Percentiles rank a stretch among this genome's conserved stretches.
These are phyloP conservation scores for Chamaedrilus cognettii DNA, from an alignment of 2,888 invertebrate genomes.

Conservation along the genomic window DNA sequence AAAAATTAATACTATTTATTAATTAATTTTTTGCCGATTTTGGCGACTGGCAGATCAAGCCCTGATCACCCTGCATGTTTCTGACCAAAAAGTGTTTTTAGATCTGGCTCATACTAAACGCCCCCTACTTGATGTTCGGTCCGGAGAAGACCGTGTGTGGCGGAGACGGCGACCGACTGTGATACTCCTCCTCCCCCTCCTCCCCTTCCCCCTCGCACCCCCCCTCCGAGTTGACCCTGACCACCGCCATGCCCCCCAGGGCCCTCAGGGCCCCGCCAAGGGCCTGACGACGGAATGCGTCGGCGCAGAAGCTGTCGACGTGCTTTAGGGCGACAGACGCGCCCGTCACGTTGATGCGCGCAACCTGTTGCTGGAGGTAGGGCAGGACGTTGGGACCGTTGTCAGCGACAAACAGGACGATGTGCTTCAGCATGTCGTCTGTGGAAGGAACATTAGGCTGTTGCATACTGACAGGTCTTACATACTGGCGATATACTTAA, in stretches of 20 bases:
- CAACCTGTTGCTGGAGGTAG: neutral
- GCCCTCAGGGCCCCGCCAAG: neutral
- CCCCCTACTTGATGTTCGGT: constrained; percentile 27
- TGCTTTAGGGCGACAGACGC: neutral
- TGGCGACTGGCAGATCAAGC: too few species aligned
- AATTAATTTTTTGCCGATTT: neutral
- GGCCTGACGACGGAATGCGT: neutral
- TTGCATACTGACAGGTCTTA: too few species aligned
- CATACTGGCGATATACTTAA: too few species aligned
- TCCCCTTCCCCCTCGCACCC: constrained; percentile 14
- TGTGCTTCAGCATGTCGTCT: constrained; percentile 21
- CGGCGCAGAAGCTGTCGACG: constrained; percentile 16
- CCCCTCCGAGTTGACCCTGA: too few species aligned
- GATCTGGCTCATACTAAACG: neutral
- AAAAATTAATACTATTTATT: neutral
- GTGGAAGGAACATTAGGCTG: neutral
- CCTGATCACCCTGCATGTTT: too few species aligned
- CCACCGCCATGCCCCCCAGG: neutral
- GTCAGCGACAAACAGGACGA: constrained; percentile 19
- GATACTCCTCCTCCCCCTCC: constrained; percentile 29
- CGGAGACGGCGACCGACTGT: constrained; percentile 32
- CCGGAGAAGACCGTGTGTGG: constrained; percentile 24
- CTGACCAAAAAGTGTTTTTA: too few species aligned
- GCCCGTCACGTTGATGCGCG: constrained; percentile 6
- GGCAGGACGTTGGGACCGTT: constrained; percentile 3